Evolutionary conservation across 2,888 invertebrate species (phyloP), one percentile per base, ranked within the genome.

Genomic region (Noctua janthina): DNA sequence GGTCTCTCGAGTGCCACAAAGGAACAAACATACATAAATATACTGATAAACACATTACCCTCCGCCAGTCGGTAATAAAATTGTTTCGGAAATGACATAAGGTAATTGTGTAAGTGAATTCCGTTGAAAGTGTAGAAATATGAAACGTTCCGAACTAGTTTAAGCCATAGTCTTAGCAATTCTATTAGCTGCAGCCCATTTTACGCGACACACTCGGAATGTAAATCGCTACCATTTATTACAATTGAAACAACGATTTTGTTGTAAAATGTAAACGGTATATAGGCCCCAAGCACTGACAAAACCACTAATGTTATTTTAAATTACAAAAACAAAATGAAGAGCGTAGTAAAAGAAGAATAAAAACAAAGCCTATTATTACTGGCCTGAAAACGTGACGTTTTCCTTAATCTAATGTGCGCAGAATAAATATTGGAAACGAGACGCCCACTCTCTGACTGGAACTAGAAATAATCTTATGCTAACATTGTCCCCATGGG

Each of bases 401-500:
- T 49, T 29, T 78, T 68, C 67, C 35, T 62, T 62, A 67, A 80
- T 46, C 46, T 20, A 54, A 78, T 71, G 35, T 67, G 62, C 46
- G 49, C 23, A 64, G 64, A 82, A 64, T 8, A 39, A 66, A 85
- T 81, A 85, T 74, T 64, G 29, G 43, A 74, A 54, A 2, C 29
- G 39, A 23, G 17, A 23, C 73, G 49, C 69, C 56, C 29, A 74
- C 56, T 56, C 56, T 1, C n/a, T 39, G 6, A 20, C 64, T 46
- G 13, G 17, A 66, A n/a, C 66, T 85, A 81, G 20, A 51, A 72
- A 49, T 69, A 39, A 66, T 69, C 17, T 51, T 73, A 15, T 1
- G 2, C n/a, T 62, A 69, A 56, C 43, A 68, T 62, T n/a, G 54
- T 68, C 49, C 39, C 35, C n/a, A 15, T 29, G 23, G 23, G 66